Conservation (phyloP, 1,140 invertebrate genomes). For the Drosophila parabipectinata region DNA sequence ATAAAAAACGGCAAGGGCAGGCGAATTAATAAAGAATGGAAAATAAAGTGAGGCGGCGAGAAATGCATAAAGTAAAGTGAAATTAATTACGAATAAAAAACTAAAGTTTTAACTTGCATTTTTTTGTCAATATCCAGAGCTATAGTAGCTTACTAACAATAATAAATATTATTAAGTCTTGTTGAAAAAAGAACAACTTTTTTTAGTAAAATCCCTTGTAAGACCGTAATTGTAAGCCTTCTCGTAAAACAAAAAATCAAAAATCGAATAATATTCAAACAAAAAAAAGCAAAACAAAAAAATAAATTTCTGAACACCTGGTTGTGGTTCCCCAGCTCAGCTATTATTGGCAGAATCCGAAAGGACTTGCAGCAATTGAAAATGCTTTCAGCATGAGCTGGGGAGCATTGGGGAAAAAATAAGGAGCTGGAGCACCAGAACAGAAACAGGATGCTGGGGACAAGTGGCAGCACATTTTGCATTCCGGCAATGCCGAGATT, state of each 20-base stretch:
- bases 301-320: not conserved
- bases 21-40: constrained; percentile 25
- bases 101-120: not conserved
- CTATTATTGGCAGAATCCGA: not conserved
- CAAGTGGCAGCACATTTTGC: constrained; percentile 10
- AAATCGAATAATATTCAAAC: no score
- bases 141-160: no score
- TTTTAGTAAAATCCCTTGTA: no score
- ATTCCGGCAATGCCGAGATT: constrained; percentile 20
- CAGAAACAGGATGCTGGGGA: constrained; percentile 21
- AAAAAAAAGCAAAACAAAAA: not conserved
- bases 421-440: not conserved
- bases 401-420: no score
- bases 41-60: not conserved
- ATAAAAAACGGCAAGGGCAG: constrained; percentile 16
- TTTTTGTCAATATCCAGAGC: not conserved
- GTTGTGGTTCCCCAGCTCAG: not conserved
- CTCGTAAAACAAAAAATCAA: no score
- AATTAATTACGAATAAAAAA: not conserved
- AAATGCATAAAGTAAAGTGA: constrained; percentile 5
- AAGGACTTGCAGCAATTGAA: not conserved
- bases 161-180: no score
- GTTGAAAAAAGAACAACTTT: no score
- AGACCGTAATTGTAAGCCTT: no score
- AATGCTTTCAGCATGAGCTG: not conserved